phyloP scores from a whole-genome alignment of 2,888 invertebrate genomes.

The Leptopilina drosophilae region DNA sequence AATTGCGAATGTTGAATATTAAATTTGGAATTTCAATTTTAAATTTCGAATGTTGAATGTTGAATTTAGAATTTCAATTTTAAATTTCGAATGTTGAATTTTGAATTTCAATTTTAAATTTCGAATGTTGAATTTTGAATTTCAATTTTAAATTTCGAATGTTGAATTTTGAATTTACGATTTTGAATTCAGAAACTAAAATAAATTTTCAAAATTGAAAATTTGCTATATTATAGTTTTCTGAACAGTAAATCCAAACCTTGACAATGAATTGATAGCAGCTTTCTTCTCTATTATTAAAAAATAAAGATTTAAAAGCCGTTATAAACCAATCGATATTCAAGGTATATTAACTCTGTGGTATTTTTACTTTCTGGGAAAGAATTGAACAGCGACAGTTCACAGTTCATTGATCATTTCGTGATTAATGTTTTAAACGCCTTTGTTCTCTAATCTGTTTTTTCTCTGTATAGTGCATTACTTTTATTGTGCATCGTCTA shows the following conservation, averaged over 20 bases:
- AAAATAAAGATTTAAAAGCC: constrained; percentile 51
- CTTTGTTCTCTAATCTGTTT: not conserved
- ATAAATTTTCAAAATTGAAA: constrained; percentile 50
- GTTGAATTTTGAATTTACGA: not conserved
- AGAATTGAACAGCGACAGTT: constrained; percentile 46
- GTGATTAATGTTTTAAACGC: not conserved
- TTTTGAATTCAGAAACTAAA: constrained; percentile 53
- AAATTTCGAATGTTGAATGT: too few relatives aligned
- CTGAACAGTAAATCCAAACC: constrained; percentile 54
- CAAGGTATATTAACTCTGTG: constrained; percentile 66
- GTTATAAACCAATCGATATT: constrained; percentile 65
- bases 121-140: constrained; percentile 23
- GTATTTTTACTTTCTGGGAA: constrained; percentile 62
- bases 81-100: too few relatives aligned
- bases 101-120: constrained; percentile 41
- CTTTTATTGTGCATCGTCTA: not conserved
- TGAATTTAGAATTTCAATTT: too few relatives aligned
- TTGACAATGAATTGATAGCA: not conserved
- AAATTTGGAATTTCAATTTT: too few relatives aligned
- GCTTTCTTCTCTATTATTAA: not conserved
- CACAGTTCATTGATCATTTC: constrained; percentile 53
- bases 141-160: constrained; percentile 47
- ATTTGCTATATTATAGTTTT: constrained; percentile 41
- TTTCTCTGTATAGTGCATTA: not conserved
- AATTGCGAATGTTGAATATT: too few relatives aligned